A percentile compares a stretch with the other conserved stretches of the same genome.
These are phyloP conservation scores for Dasypolia templi DNA, from an alignment of 2,888 invertebrate genomes.

Conservation along the genomic window DNA sequence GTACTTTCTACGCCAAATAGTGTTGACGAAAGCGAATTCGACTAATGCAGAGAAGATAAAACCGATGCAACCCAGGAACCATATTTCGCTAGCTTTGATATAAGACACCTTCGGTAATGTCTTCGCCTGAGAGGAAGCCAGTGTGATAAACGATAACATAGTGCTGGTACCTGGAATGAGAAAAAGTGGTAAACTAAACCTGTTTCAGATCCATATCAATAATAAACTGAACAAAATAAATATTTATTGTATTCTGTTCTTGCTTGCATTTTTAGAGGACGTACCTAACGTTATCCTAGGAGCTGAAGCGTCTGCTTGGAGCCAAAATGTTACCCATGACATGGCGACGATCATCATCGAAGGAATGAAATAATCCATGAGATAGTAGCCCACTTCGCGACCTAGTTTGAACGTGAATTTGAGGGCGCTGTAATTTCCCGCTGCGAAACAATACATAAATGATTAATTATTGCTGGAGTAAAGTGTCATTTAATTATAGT, in stretches of 20 bases:
- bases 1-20: conserved; percentile 96
- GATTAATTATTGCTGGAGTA: conserved; percentile 34
- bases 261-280: conserved; percentile 16
- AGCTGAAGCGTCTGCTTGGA: conserved; percentile 96
- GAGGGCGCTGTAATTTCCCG: conserved; percentile 95
- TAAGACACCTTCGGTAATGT: conserved; percentile 97
- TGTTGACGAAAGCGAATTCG: conserved; percentile 97
- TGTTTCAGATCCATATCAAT: neutral
- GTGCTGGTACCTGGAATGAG: conserved; percentile 93
- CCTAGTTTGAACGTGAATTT: conserved; percentile 95
- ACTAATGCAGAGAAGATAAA: conserved; percentile 96
- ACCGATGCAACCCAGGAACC: conserved; percentile 96
- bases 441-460: conserved; percentile 84
- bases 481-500: conserved; percentile 30
- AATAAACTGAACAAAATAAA: neutral
- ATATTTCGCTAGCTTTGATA: conserved; percentile 97
- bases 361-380: conserved; percentile 97
- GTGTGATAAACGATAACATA: conserved; percentile 96
- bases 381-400: conserved; percentile 95
- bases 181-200: conserved; percentile 1
- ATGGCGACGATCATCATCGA: conserved; percentile 96
- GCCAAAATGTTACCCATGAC: conserved; percentile 97
- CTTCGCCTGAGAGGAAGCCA: conserved; percentile 96
- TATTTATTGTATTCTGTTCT: neutral
- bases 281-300: conserved; percentile 95